Conservation (phyloP, 2,797 vertebrate genomes). For the Enteromius paludinosus region DNA sequence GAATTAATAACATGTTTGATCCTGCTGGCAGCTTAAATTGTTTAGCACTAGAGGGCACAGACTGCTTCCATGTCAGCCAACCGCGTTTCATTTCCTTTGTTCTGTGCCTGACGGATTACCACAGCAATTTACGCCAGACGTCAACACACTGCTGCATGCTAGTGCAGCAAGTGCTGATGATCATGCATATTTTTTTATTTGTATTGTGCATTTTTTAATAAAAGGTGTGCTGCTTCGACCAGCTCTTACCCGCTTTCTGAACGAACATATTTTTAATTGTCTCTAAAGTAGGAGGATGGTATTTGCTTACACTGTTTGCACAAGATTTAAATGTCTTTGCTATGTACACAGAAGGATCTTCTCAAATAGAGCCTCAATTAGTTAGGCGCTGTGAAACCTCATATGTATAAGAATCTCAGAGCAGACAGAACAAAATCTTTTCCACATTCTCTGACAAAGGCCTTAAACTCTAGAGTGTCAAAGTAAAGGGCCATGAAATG, state of each 20-base stretch:
- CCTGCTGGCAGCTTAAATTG: constrained; percentile 50
- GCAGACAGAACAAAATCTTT: constrained; percentile 15
- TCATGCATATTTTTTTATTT: constrained; percentile 27
- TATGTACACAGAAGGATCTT: constrained; percentile 40
- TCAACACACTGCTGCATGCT: constrained; percentile 47
- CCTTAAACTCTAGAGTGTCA: constrained; percentile 30
- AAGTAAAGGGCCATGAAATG: constrained; percentile 26
- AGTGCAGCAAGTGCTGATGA: constrained; percentile 37
- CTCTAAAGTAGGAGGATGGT: constrained; percentile 38
- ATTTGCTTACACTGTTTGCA: constrained; percentile 39
- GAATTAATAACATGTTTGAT: constrained; percentile 49
- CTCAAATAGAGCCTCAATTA: constrained; percentile 34
- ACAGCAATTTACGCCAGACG: constrained; percentile 59
- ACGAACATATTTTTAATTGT: constrained; percentile 36
- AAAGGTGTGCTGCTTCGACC: constrained; percentile 35
- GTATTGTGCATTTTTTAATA: constrained; percentile 36
- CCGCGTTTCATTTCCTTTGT: constrained; percentile 55
- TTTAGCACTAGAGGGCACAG: constrained; percentile 49
- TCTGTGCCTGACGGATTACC: constrained; percentile 61
- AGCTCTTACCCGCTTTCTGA: constrained; percentile 26
- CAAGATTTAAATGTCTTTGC: constrained; percentile 29
- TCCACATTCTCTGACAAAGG: constrained; percentile 42
- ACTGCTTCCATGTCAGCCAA: constrained; percentile 54
- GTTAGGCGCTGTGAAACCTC: constrained; percentile 29
- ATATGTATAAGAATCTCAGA: constrained; percentile 30